These are phyloP conservation scores for Mamestra configurata DNA, from an alignment of 1,140 invertebrate species.

Conservation along the genomic window DNA sequence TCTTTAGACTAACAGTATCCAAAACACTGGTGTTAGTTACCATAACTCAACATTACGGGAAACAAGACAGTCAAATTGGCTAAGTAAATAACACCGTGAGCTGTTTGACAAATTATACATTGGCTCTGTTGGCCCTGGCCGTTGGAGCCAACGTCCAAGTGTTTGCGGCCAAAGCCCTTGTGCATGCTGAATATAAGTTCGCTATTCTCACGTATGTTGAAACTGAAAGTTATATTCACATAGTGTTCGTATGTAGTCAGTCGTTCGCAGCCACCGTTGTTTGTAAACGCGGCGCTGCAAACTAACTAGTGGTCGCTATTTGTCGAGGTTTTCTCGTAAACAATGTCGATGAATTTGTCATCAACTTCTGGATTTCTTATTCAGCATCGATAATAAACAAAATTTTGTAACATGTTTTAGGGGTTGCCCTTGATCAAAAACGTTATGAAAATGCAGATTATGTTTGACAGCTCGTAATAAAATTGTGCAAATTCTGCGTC, in stretches of 20 bases:
- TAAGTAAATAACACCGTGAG: slow-evolving; percentile 30
- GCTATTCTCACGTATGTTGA: slow-evolving; percentile 63
- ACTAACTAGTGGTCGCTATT: slow-evolving; percentile 62
- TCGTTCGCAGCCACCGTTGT: slow-evolving; percentile 72
- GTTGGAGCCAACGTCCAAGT: slow-evolving; percentile 12
- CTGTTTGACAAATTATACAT: slow-evolving; percentile 18
- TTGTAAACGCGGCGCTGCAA: slow-evolving; percentile 77
- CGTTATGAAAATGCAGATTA: slow-evolving; percentile 1
- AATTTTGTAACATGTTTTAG: neutral
- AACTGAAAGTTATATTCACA: slow-evolving; percentile 69
- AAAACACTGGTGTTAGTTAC: slow-evolving; percentile 24
- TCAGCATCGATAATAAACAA: neutral
- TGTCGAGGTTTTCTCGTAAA: slow-evolving; percentile 50
- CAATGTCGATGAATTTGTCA: slow-evolving; percentile 52
- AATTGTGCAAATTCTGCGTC: slow-evolving; percentile 10
- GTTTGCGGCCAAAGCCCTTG: slow-evolving; percentile 8
- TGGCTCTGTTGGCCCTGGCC: neutral
- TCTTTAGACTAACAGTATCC: neutral
- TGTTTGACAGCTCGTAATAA: neutral
- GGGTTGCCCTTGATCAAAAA: neutral
- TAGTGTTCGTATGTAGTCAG: slow-evolving; percentile 68
- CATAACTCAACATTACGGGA: slow-evolving; percentile 30
- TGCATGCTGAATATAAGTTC: slow-evolving; percentile 34
- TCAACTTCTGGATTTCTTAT: neutral
- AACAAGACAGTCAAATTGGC: slow-evolving; percentile 26